Percentiles rank a stretch among this genome's conserved stretches.
These are phyloP conservation scores for Tupaia chinensis DNA, from an alignment of 2,113 vertebrate species.

Conservation along the genomic window DNA sequence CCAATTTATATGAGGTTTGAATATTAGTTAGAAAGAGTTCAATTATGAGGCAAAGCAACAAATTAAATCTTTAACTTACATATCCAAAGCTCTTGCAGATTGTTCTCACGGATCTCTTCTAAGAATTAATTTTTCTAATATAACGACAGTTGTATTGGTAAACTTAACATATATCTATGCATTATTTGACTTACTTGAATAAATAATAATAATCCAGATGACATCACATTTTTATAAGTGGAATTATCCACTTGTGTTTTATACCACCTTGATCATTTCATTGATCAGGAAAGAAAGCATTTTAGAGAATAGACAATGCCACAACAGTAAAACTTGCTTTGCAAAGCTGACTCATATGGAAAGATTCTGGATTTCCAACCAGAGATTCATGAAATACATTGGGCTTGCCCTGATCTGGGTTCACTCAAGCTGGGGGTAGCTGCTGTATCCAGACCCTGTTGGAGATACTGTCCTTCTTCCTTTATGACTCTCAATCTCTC, in stretches of 20 bases:
- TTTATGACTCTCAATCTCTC: too few species aligned
- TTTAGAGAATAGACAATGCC: background rate
- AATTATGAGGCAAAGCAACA: slow-evolving; percentile 31
- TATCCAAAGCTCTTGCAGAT: background rate
- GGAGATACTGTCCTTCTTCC: too few species aligned
- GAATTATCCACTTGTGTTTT: background rate
- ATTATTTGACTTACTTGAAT: background rate
- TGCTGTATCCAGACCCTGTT: too few species aligned
- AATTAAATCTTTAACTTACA: background rate
- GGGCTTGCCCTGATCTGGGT: too few species aligned
- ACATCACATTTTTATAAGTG: slow-evolving; percentile 5
- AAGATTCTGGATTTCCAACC: too few species aligned
- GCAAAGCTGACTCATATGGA: too few species aligned
- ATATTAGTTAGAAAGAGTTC: background rate
- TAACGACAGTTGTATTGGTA: background rate
- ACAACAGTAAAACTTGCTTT: too few species aligned
- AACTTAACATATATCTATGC: background rate
- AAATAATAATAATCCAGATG: background rate
- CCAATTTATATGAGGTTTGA: background rate
- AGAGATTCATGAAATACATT: too few species aligned
- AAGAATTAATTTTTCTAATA: background rate
- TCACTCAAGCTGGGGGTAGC: too few species aligned
- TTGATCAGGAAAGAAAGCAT: background rate
- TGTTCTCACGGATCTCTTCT: background rate
- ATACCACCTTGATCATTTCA: background rate